Conservation (phyloP, 92 coral and sea anemone species). For the Umimayanthus chanpuru region DNA sequence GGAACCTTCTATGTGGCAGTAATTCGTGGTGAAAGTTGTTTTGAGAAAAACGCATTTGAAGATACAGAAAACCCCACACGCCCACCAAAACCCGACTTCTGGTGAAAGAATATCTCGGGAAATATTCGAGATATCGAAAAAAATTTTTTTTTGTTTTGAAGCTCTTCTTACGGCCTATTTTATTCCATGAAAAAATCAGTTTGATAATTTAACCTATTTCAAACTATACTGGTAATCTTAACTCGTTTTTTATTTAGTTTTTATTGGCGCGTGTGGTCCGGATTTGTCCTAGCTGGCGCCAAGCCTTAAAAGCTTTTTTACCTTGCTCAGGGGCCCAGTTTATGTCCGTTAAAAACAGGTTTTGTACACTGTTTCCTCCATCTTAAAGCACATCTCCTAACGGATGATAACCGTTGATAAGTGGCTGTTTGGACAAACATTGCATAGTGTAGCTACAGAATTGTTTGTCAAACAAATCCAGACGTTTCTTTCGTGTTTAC, state of each 20-base stretch:
- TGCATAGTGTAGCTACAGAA: neutral
- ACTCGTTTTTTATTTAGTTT: neutral
- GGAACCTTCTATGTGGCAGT: too few species aligned
- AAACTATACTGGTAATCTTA: too few species aligned
- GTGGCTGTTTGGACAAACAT: neutral
- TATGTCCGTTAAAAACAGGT: neutral
- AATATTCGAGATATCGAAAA: too few species aligned
- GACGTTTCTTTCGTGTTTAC: neutral
- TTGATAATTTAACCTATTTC: too few species aligned
- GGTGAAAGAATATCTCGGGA: too few species aligned
- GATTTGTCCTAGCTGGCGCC: constrained; percentile 17
- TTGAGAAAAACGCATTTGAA: too few species aligned
- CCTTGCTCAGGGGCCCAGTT: neutral
- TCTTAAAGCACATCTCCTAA: neutral
- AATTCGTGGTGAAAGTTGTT: too few species aligned
- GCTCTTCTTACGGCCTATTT: too few species aligned
- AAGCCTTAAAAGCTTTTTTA: neutral
- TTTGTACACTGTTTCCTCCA: constrained; percentile 3
- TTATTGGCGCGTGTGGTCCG: neutral
- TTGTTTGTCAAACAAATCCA: constrained; percentile 9
- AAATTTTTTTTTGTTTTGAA: too few species aligned
- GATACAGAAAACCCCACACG: too few species aligned
- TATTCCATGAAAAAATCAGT: too few species aligned
- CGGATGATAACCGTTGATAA: constrained; percentile 12
- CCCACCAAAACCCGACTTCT: too few species aligned